A percentile compares a stretch with the other conserved stretches of the same genome.
Evolutionary conservation across 1,140 invertebrate species (phyloP).

Genomic region (Venustaconcha ellipsiformis): DNA sequence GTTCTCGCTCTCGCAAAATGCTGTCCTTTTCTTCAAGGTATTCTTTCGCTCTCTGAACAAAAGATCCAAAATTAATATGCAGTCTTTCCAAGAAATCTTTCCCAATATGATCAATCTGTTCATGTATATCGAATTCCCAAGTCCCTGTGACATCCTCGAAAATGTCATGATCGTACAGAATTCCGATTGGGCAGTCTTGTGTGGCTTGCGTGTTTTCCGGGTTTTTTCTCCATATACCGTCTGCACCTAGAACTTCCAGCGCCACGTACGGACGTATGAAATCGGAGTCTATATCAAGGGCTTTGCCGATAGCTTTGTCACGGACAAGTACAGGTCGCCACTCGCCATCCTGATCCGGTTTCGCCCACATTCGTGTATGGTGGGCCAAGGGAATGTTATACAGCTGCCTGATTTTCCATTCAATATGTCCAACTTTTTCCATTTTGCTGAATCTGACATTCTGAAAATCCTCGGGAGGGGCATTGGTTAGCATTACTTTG

Average conservation of each 20-base stretch:
- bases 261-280: constrained; percentile 57
- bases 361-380: constrained; percentile 58
- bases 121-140: constrained; percentile 64
- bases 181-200: constrained; percentile 42
- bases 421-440: constrained; percentile 63
- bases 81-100: constrained; percentile 58
- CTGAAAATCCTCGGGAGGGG: constrained; percentile 59
- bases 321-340: constrained; percentile 54
- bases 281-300: constrained; percentile 61
- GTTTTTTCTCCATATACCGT: constrained; percentile 44
- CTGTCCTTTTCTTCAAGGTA: constrained; percentile 56
- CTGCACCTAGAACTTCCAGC: constrained; percentile 47
- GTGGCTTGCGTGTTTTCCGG: constrained; percentile 40
- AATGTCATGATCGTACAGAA: constrained; percentile 56
- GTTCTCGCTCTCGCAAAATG: constrained; percentile 54
- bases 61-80: constrained; percentile 59
- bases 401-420: constrained; percentile 55
- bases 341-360: constrained; percentile 55
- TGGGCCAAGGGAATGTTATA: constrained; percentile 44
- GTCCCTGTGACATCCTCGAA: constrained; percentile 62
- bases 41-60: constrained; percentile 60
- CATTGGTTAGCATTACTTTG: constrained; percentile 57
- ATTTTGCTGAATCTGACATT: constrained; percentile 64
- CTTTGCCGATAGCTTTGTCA: constrained; percentile 58
- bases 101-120: constrained; percentile 63